These are phyloP conservation scores for Semaprochilodus insignis DNA, from an alignment of 2,797 vertebrate genomes.

Conservation along the genomic window DNA sequence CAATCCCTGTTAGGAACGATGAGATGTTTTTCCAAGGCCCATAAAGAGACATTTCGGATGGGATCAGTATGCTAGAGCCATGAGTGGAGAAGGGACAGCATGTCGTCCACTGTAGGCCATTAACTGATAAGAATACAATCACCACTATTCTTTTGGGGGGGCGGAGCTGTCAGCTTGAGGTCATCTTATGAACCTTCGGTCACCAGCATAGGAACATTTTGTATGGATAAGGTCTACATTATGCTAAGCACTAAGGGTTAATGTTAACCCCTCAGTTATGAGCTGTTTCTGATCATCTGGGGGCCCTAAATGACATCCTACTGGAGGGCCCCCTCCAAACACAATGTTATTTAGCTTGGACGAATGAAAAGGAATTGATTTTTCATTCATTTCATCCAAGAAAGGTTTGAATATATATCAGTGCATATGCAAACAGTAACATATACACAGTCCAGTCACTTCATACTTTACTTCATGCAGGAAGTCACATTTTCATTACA, in stretches of 20 bases:
- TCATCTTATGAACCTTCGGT: background rate
- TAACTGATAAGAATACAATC: slow-evolving; percentile 16
- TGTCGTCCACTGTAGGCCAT: background rate
- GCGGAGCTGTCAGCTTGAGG: background rate
- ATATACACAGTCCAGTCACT: no score
- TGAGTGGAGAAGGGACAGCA: background rate
- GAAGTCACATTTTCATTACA: no score
- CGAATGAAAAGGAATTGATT: no score
- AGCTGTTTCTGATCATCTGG: background rate
- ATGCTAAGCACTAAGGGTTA: background rate
- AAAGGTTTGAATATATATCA: no score
- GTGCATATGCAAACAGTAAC: no score
- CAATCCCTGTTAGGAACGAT: slow-evolving; percentile 28
- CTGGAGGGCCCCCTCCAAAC: no score
- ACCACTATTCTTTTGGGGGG: background rate
- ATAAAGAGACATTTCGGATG: slow-evolving; percentile 1
- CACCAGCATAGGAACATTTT: background rate
- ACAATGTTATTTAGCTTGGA: no score
- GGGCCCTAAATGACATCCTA: no score
- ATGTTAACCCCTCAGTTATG: background rate
- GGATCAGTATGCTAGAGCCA: background rate
- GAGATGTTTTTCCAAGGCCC: background rate
- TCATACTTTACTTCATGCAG: no score
- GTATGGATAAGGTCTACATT: background rate
- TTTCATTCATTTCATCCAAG: no score